Evolutionary conservation across 2,797 vertebrate species (phyloP), one percentile per base, ranked within the genome.

Genomic region (Clarias laeviceps): DNA sequence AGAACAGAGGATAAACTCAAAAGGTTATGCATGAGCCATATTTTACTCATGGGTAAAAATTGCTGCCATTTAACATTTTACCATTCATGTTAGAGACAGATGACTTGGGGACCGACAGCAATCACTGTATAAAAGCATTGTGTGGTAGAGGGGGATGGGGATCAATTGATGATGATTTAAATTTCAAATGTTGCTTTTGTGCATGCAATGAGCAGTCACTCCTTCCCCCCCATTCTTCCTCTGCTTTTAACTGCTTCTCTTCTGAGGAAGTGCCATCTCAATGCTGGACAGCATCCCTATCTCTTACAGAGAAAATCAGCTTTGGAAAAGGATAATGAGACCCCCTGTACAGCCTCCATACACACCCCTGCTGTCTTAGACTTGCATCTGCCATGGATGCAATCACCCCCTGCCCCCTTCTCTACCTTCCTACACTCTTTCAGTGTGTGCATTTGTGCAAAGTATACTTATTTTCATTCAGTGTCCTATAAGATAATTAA

Each of bases 321-420:
- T 80, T 91, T 93, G 91, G 89, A 88, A 89, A 84, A 91, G 86
- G 92, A 93, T 94, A 95, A 95, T 94, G 94, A 92, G 86, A 66
- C 89, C 87, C 90, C 92, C 90, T 82, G 89, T 91, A 87, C 90
- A 45, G 90, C 86, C 88, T 90, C 83, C 77, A 72, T 86, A 89
- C 88, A 88, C 89, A 88, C 88, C 86, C 89, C 82, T 37, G 29
- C 88, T 82, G 91, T 88, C 88, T 93, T 86, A 88, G 89, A 90
- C 86, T 86, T 85, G 89, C 87, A 90, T 88, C 89, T 87, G 85
- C 85, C 61, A 62, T 80, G 90, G 87, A 89, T 90, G 84, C 87
- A 77, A 91, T 89, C 90, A 85, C 84, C 74, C 76, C 88, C 87
- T 87, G 87, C 79, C 88, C 83, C 88, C 77, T 27, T n/a, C 64